Percentiles rank a stretch among this genome's conserved stretches.
phyloP scores from a whole-genome alignment of 1,140 invertebrate species.

The Bacillus rossius region DNA sequence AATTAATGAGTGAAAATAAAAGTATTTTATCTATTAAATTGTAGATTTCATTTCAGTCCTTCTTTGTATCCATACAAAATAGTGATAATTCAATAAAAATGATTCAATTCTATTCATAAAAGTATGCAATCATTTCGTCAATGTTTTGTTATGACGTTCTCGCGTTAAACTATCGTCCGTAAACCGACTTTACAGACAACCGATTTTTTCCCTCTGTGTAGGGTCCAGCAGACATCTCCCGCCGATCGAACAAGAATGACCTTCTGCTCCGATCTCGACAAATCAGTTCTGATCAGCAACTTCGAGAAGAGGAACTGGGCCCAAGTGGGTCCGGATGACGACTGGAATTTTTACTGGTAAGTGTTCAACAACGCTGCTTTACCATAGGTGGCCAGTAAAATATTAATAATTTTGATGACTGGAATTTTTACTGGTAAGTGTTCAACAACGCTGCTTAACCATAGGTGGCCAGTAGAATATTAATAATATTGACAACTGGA shows the following conservation, averaged over 20 bases:
- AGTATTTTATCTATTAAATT: too few relatives aligned
- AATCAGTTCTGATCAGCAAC: conserved; percentile 90
- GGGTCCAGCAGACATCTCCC: too few relatives aligned
- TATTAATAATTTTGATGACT: conserved; percentile 1
- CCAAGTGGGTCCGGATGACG: conserved; percentile 86
- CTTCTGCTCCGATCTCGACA: conserved; percentile 91
- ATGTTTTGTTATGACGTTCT: too few relatives aligned
- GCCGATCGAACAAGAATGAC: conserved; percentile 53
- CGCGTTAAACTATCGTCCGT: too few relatives aligned
- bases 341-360: conserved; percentile 96
- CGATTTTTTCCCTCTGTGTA: too few relatives aligned
- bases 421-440: neutral
- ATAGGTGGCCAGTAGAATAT: neutral
- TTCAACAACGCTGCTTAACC: neutral
- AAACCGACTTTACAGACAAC: too few relatives aligned
- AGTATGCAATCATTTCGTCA: too few relatives aligned
- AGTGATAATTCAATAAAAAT: too few relatives aligned
- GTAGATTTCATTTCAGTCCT: too few relatives aligned
- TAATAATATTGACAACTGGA: neutral
- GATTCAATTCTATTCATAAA: too few relatives aligned
- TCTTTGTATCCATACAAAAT: too few relatives aligned
- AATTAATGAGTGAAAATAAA: too few relatives aligned
- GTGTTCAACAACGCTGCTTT: conserved; percentile 13
- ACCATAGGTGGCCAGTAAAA: neutral
- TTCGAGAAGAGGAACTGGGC: conserved; percentile 91